Conservation (phyloP, 92 coral and sea anemone genomes). For the Umimayanthus chanpuru region DNA sequence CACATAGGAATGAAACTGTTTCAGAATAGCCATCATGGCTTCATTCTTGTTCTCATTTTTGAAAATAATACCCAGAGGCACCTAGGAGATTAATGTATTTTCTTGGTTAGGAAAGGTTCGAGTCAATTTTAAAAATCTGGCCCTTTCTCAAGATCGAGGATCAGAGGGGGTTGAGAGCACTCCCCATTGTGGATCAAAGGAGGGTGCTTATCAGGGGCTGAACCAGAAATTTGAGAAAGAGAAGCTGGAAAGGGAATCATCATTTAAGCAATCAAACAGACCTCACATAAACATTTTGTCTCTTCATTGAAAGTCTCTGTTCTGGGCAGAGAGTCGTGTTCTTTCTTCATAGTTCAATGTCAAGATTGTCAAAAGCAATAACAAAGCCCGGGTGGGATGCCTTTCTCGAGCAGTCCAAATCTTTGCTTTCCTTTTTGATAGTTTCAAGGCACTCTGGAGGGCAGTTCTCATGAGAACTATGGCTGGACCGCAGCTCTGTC, state of each 20-base stretch:
- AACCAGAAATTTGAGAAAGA: slow-evolving; percentile 8
- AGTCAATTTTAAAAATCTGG: background rate
- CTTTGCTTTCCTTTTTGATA: background rate
- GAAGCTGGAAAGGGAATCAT: slow-evolving; percentile 6
- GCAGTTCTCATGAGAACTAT: slow-evolving; percentile 17
- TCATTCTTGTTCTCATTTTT: slow-evolving; percentile 59
- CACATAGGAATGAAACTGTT: slow-evolving; percentile 54
- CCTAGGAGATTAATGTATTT: slow-evolving; percentile 7
- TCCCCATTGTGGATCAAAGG: background rate
- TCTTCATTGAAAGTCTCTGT: background rate
- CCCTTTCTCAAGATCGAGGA: too few species aligned
- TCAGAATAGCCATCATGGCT: slow-evolving; percentile 50
- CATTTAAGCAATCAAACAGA: background rate
- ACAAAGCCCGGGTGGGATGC: slow-evolving; percentile 45
- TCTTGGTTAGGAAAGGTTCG: background rate
- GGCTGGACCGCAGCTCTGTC: background rate
- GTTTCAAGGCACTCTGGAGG: background rate
- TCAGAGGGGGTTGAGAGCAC: background rate
- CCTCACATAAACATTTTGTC: background rate
- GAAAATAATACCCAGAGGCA: slow-evolving; percentile 50
- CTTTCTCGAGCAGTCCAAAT: background rate
- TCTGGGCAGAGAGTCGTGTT: slow-evolving; percentile 25
- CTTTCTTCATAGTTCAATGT: slow-evolving; percentile 15
- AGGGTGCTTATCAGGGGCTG: slow-evolving; percentile 4
- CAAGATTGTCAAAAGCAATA: slow-evolving; percentile 49